phyloP scores from a whole-genome alignment of 1,140 invertebrate species.

The Tetranychus cinnabarinus region DNA sequence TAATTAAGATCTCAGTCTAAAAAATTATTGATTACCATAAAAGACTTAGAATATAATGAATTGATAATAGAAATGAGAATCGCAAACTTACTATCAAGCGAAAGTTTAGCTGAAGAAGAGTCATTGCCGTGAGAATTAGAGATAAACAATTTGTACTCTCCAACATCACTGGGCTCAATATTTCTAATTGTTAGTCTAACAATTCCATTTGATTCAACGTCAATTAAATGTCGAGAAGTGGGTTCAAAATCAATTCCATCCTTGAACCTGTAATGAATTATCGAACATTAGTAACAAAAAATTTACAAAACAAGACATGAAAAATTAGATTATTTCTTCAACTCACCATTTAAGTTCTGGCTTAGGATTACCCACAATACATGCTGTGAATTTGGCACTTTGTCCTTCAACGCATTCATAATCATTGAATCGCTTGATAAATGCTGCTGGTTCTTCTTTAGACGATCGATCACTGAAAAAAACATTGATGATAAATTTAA shows the following conservation, averaged over 20 bases:
- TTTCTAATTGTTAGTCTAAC: slow-evolving; percentile 32
- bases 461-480: slow-evolving; percentile 4
- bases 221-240: slow-evolving; percentile 20
- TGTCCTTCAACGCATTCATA: slow-evolving; percentile 49
- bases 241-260: slow-evolving; percentile 51
- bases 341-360: slow-evolving; percentile 49
- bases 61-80: too few relatives aligned
- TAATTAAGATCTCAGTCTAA: too few relatives aligned
- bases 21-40: too few relatives aligned
- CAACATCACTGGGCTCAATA: slow-evolving; percentile 46
- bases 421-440: slow-evolving; percentile 31
- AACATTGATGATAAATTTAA: slow-evolving; percentile 8
- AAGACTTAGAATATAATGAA: too few relatives aligned
- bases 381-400: slow-evolving; percentile 46
- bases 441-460: slow-evolving; percentile 10
- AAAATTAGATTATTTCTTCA: background rate
- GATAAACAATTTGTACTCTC: slow-evolving; percentile 52
- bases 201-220: background rate
- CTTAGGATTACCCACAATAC: slow-evolving; percentile 55
- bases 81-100: slow-evolving; percentile 46
- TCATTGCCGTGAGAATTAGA: slow-evolving; percentile 60
- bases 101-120: slow-evolving; percentile 48
- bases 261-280: slow-evolving; percentile 21
- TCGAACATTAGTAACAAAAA: background rate
- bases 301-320: too few relatives aligned